Percentiles rank a stretch among this genome's conserved stretches.
Evolutionary conservation across 2,888 invertebrate species (phyloP).

Genomic region (Cerceris ruficornis): DNA sequence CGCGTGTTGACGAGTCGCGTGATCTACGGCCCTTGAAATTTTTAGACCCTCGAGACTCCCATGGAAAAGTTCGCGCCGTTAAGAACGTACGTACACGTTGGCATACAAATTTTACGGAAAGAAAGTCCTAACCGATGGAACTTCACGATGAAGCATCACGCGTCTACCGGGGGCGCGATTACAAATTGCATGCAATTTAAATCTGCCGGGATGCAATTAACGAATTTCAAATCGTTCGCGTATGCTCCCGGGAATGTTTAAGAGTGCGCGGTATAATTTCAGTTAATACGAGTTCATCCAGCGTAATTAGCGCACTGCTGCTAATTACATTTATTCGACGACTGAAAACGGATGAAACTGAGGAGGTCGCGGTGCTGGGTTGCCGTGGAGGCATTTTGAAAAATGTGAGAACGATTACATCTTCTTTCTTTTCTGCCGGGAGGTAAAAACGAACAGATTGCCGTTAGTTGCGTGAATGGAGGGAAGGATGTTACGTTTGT

Average conservation of each 20-base stretch:
- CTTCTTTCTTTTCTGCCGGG: too few relatives aligned
- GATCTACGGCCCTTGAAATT: constrained; percentile 1
- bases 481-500: too few relatives aligned
- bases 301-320: too few relatives aligned
- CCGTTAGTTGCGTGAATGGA: too few relatives aligned
- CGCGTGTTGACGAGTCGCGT: constrained; percentile 3
- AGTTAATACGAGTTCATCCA: too few relatives aligned
- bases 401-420: too few relatives aligned
- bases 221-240: neutral
- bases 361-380: too few relatives aligned
- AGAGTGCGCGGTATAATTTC: too few relatives aligned
- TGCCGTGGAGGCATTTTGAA: too few relatives aligned
- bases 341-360: too few relatives aligned
- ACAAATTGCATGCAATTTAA: constrained; percentile 1
- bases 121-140: neutral
- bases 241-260: neutral
- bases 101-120: neutral
- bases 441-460: too few relatives aligned
- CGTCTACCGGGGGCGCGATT: neutral
- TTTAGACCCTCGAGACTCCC: neutral
- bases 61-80: neutral
- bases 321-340: too few relatives aligned
- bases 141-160: neutral
- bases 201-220: constrained; percentile 1
- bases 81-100: neutral